Percentiles rank a stretch among this genome's conserved stretches.
Evolutionary conservation across 2,888 invertebrate genomes (phyloP).

Genomic region (Ligdia adustata): DNA sequence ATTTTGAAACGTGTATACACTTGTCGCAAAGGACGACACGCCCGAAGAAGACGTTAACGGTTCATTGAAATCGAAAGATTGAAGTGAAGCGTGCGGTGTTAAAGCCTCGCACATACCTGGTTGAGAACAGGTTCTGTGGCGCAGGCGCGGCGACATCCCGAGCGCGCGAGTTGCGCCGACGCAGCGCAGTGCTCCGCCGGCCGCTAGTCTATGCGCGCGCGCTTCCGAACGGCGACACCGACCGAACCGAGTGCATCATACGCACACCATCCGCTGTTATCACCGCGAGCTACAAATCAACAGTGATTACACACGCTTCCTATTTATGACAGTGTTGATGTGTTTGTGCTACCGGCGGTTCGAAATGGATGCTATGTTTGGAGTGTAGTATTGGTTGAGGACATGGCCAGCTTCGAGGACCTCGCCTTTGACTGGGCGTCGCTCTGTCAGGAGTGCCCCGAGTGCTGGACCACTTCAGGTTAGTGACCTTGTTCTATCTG

Average conservation of each 20-base stretch:
- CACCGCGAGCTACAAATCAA: slow-evolving; percentile 27
- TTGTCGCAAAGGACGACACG: slow-evolving; percentile 59
- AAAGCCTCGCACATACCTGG: slow-evolving; percentile 36
- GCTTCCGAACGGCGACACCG: slow-evolving; percentile 47
- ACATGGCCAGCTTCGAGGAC: slow-evolving; percentile 87
- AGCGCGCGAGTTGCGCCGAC: slow-evolving; percentile 59
- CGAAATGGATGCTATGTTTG: slow-evolving; percentile 55
- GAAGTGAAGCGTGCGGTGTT: slow-evolving; percentile 61
- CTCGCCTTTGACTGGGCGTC: slow-evolving; percentile 86
- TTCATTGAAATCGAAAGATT: slow-evolving; percentile 79
- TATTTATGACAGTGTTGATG: slow-evolving; percentile 48
- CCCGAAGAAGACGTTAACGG: slow-evolving; percentile 76
- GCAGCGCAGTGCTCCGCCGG: slow-evolving; percentile 79
- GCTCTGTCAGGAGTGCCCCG: slow-evolving; percentile 85
- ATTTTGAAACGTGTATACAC: slow-evolving; percentile 39
- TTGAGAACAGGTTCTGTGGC: slow-evolving; percentile 70
- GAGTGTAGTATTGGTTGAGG: slow-evolving; percentile 53
- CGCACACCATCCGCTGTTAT: slow-evolving; percentile 44
- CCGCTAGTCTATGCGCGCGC: slow-evolving; percentile 70
- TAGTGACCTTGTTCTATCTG: slow-evolving; percentile 53
- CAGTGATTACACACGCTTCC: slow-evolving; percentile 28
- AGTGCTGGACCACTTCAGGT: slow-evolving; percentile 87
- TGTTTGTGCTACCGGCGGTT: slow-evolving; percentile 56
- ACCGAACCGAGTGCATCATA: slow-evolving; percentile 46
- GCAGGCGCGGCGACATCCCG: slow-evolving; percentile 65